Conservation (phyloP, 2,113 vertebrate species). For the Catharus bicknelli region DNA sequence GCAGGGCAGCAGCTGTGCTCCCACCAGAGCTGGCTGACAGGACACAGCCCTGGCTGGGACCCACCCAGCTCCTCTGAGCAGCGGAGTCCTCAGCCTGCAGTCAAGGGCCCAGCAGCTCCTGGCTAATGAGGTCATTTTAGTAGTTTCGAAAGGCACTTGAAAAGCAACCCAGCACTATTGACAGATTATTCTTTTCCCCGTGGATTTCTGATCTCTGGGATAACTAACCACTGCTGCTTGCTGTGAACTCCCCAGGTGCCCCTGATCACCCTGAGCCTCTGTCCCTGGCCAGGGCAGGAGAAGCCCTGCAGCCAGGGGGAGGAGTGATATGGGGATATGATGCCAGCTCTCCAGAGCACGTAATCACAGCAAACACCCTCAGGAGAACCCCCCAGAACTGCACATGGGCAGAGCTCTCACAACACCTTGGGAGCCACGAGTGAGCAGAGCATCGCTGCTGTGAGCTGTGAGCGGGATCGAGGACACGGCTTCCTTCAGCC, state of each 20-base stretch:
- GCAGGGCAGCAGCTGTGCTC: background rate
- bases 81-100: background rate
- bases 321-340: background rate
- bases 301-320: background rate
- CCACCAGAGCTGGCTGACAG: background rate
- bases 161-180: background rate
- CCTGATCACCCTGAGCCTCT: background rate
- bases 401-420: background rate
- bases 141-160: background rate
- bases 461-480: fast-evolving
- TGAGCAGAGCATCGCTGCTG: fast-evolving
- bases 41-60: background rate
- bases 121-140: background rate
- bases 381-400: background rate
- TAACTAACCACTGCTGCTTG: background rate
- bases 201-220: background rate
- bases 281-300: background rate
- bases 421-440: fast-evolving
- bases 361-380: background rate
- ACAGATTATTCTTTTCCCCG: background rate
- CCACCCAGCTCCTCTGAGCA: background rate
- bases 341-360: background rate
- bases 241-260: background rate
- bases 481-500: fast-evolving
- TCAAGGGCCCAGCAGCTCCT: background rate